phyloP scores from a whole-genome alignment of 53 echinoderm and acorn worm genomes.

The Hippasteria phrygiana region DNA sequence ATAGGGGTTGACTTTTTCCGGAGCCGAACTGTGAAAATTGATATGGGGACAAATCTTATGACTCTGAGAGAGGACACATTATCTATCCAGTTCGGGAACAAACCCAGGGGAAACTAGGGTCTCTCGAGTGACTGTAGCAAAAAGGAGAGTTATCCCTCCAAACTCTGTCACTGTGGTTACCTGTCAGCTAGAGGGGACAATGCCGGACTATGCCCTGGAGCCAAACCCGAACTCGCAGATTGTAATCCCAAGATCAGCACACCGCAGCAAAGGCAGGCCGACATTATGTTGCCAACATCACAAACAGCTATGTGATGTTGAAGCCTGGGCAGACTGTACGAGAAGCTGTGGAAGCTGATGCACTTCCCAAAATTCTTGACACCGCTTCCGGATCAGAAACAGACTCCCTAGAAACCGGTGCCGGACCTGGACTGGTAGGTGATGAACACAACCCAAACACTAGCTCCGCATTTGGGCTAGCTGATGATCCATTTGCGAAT shows the following conservation, averaged over 20 bases:
- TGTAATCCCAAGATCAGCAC: slow-evolving; percentile 28
- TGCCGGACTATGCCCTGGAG: slow-evolving; percentile 4
- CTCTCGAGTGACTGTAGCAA: slow-evolving; percentile 18
- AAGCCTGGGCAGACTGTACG: slow-evolving; percentile 26
- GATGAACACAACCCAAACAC: slow-evolving; percentile 12
- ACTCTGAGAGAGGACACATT: slow-evolving; percentile 33
- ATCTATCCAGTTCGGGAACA: slow-evolving; percentile 19
- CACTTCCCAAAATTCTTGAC: slow-evolving; percentile 7
- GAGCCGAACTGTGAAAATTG: slow-evolving; percentile 1
- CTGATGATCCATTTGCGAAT: background rate
- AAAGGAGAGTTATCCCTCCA: slow-evolving; percentile 38
- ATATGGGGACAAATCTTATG: slow-evolving; percentile 33
- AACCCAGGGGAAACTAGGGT: slow-evolving; percentile 8
- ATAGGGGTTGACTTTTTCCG: slow-evolving; percentile 10
- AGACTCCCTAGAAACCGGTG: background rate
- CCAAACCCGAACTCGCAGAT: background rate
- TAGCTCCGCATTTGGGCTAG: background rate
- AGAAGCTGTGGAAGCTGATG: slow-evolving; percentile 24
- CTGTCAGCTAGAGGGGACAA: background rate
- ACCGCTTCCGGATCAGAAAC: slow-evolving; percentile 24
- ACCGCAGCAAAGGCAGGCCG: slow-evolving; percentile 8
- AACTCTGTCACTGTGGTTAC: slow-evolving; percentile 13
- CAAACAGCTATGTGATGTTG: slow-evolving; percentile 26
- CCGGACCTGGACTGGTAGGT: background rate
- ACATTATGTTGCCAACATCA: slow-evolving; percentile 22